These are phyloP conservation scores for Calameuta filiformis DNA, from an alignment of 2,888 invertebrate species.

Conservation along the genomic window DNA sequence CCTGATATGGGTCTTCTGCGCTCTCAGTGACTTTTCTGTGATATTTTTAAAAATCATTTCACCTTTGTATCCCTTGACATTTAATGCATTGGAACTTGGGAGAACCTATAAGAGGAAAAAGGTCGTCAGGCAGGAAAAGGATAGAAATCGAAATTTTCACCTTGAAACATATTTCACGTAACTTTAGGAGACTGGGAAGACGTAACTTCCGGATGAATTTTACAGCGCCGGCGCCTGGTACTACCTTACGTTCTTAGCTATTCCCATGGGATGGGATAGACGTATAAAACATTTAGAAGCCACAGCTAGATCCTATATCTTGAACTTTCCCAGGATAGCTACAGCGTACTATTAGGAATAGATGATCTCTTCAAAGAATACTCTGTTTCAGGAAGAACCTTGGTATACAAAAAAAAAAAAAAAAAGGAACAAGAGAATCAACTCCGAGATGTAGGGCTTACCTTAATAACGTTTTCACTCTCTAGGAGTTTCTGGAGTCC, in stretches of 20 bases:
- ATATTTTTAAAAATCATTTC: neutral
- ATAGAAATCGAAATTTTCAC: neutral
- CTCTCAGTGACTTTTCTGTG: neutral
- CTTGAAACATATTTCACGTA: neutral
- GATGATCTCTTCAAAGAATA: neutral
- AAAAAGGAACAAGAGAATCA: neutral
- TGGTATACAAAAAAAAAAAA: neutral
- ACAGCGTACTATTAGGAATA: neutral
- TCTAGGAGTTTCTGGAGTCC: conserved; percentile 85
- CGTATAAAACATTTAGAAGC: neutral
- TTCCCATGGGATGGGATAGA: neutral
- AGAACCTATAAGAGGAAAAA: neutral
- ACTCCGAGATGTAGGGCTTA: conserved; percentile 46
- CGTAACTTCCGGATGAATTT: neutral
- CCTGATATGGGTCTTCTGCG: neutral
- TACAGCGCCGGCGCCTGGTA: neutral
- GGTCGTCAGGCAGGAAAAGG: neutral
- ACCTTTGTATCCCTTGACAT: neutral
- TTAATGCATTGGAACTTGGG: neutral
- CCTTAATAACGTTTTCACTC: conserved; percentile 84
- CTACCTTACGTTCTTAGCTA: neutral
- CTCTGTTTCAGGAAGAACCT: neutral
- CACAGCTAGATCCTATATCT: neutral
- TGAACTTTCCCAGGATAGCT: neutral
- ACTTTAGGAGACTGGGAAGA: neutral